Evolutionary conservation across 2,113 vertebrate genomes (phyloP).

Genomic region (Atlantisia rogersi): DNA sequence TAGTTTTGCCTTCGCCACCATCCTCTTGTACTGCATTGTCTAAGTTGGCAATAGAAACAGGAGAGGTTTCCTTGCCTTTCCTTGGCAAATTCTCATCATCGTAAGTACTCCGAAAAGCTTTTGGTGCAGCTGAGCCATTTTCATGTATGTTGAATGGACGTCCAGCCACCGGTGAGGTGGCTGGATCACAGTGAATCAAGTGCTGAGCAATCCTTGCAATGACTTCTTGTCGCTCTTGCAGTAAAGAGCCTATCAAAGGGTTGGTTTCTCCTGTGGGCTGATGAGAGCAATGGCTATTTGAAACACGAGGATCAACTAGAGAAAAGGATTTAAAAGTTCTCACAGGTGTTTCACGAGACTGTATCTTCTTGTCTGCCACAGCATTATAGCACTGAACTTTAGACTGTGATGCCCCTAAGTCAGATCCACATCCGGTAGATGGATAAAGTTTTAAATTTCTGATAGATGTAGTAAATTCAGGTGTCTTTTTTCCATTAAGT

Average conservation of each 20-base stretch:
- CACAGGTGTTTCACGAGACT: conserved; percentile 74
- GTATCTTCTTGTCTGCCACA: conserved; percentile 74
- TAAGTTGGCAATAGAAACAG: conserved; percentile 8
- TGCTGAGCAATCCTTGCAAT: conserved; percentile 97
- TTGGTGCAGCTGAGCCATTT: conserved; percentile 69
- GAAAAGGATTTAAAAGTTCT: conserved; percentile 89
- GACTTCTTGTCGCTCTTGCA: conserved; percentile 96
- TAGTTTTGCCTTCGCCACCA: conserved; percentile 67
- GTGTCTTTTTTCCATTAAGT: conserved; percentile 66
- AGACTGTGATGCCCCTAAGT: conserved; percentile 67
- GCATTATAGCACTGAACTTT: conserved; percentile 76
- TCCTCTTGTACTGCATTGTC: conserved; percentile 68
- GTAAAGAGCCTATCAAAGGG: conserved; percentile 92
- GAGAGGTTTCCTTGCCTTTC: conserved; percentile 84
- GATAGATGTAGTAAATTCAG: conserved; percentile 76
- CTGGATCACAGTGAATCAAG: conserved; percentile 93
- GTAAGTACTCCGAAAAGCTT: conserved; percentile 77
- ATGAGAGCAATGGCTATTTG: conserved; percentile 75
- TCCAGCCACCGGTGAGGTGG: conserved; percentile 82
- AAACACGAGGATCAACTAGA: conserved; percentile 74
- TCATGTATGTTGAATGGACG: conserved; percentile 79
- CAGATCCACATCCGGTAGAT: conserved; percentile 74
- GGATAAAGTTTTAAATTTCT: conserved; percentile 85
- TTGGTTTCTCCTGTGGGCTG: conserved; percentile 83
- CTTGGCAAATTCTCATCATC: conserved; percentile 79